phyloP scores from a whole-genome alignment of 2,113 vertebrate genomes.

The Salminus brasiliensis region DNA sequence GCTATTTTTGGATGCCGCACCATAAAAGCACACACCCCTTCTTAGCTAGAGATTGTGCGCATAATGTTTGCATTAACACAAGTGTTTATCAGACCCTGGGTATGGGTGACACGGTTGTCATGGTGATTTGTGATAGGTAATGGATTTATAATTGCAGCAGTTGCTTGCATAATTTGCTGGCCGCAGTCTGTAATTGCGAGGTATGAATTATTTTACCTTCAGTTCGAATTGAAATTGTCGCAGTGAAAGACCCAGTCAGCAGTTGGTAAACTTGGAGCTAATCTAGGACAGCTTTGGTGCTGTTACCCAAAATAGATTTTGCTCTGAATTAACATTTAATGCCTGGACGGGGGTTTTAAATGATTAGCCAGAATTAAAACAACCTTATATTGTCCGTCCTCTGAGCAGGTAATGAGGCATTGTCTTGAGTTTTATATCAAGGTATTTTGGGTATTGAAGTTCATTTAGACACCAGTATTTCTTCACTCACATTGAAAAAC shows the following conservation, averaged over 20 bases:
- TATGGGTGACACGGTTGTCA: neutral
- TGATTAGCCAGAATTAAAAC: neutral
- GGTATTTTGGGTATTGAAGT: too few species aligned
- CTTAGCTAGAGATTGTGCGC: conserved; percentile 54
- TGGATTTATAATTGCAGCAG: neutral
- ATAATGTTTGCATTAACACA: conserved; percentile 50
- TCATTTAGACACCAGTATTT: too few species aligned
- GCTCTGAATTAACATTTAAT: conserved; percentile 1
- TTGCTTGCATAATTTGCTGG: neutral
- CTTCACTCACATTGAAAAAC: too few species aligned
- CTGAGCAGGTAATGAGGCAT: too few species aligned
- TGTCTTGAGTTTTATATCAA: too few species aligned
- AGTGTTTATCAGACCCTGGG: conserved; percentile 7
- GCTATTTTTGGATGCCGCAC: conserved; percentile 73
- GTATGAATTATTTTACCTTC: neutral
- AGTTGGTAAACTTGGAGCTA: neutral
- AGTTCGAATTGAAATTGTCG: neutral
- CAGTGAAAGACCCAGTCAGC: neutral
- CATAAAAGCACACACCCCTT: conserved; percentile 76
- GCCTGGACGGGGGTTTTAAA: neutral
- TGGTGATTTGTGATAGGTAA: neutral
- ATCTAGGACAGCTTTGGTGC: neutral
- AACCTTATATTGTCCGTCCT: neutral
- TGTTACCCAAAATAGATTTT: conserved; percentile 19
- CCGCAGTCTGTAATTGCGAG: neutral